phyloP scores from a whole-genome alignment of 2,113 vertebrate species.

The Odocoileus virginianus region DNA sequence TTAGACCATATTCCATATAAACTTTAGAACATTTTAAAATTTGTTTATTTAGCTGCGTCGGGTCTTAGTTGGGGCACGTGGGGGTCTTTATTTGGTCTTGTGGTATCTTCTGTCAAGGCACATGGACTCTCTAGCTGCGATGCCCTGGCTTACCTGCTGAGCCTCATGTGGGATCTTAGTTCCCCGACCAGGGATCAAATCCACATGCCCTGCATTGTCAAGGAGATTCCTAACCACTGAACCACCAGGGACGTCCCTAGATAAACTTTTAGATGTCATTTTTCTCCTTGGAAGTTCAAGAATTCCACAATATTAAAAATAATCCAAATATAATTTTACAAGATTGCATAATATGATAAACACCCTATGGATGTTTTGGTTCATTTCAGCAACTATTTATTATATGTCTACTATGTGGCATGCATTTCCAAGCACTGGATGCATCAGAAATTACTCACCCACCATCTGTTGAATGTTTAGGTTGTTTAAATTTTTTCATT shows the following conservation, averaged over 20 bases:
- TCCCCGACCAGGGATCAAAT: neutral
- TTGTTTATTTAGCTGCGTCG: neutral
- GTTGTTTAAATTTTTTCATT: neutral
- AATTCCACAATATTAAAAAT: neutral
- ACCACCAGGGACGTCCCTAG: neutral
- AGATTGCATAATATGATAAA: neutral
- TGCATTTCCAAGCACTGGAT: neutral
- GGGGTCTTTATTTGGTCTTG: neutral
- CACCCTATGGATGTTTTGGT: neutral
- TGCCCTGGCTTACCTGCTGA: neutral
- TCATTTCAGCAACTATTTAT: neutral
- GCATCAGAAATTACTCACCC: neutral
- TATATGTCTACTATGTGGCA: neutral
- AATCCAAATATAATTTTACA: neutral
- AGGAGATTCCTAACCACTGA: neutral
- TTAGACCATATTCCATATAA: neutral
- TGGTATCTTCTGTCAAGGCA: neutral
- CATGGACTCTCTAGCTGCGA: neutral
- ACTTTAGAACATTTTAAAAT: neutral
- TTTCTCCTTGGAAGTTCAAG: neutral
- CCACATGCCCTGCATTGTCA: neutral
- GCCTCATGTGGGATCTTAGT: neutral
- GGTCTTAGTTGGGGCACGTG: neutral
- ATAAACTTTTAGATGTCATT: neutral
- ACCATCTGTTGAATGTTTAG: neutral